Conservation (phyloP, 2,797 vertebrate genomes). For the Xiphorhynchus erythropygius region DNA sequence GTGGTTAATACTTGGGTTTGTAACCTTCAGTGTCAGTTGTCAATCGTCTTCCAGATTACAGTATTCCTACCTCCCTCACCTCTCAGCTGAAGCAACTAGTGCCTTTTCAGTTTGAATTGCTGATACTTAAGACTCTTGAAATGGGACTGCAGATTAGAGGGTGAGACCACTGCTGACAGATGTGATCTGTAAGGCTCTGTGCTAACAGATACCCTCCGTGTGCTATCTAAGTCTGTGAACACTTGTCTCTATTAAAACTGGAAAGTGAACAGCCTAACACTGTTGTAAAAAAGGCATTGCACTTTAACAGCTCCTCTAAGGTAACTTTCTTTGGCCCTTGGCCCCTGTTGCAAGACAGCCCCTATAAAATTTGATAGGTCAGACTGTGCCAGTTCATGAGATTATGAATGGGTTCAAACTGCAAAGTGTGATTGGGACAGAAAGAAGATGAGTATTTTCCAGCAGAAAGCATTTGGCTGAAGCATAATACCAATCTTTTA, state of each 20-base stretch:
- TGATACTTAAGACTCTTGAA: neutral
- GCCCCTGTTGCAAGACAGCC: neutral
- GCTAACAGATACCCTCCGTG: neutral
- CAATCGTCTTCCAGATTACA: neutral
- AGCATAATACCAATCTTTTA: neutral
- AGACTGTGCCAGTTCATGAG: neutral
- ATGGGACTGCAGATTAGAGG: neutral
- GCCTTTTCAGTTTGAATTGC: neutral
- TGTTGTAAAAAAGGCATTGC: conserved; percentile 12
- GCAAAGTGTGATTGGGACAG: neutral
- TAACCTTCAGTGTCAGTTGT: neutral
- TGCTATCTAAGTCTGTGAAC: neutral
- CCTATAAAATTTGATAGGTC: neutral
- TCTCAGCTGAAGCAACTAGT: neutral
- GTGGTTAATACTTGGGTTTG: neutral
- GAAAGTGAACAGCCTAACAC: neutral
- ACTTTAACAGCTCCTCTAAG: conserved; percentile 13
- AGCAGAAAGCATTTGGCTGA: neutral
- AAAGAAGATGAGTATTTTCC: neutral
- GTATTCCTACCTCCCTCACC: neutral
- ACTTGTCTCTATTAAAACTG: neutral
- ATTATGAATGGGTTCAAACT: neutral
- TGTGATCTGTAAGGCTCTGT: neutral
- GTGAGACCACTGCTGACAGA: neutral
- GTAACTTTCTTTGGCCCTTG: neutral